Conservation (phyloP, 2,797 vertebrate species). For the Meriones psammophilus region DNA sequence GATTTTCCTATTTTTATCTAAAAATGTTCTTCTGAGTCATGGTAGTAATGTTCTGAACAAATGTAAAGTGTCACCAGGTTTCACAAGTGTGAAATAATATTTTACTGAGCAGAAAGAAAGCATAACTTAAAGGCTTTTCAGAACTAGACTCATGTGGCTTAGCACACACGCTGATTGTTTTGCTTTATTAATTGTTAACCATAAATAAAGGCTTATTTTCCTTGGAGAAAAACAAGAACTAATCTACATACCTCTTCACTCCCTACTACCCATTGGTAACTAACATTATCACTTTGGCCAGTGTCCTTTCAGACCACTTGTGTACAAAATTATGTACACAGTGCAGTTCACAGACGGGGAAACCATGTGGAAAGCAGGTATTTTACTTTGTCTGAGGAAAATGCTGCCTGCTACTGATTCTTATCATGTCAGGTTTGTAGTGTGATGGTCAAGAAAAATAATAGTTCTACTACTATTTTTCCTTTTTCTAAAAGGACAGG, state of each 20-base stretch:
- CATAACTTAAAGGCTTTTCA: conserved; percentile 54
- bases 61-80: conserved; percentile 55
- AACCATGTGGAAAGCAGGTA: conserved; percentile 38
- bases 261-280: conserved; percentile 26
- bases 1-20: conserved; percentile 71
- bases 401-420: conserved; percentile 57
- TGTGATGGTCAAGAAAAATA: conserved; percentile 56
- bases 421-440: conserved; percentile 46
- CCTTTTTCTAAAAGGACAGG: conserved; percentile 18
- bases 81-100: conserved; percentile 55
- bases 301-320: conserved; percentile 56
- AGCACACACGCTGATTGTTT: conserved; percentile 1
- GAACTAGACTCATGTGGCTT: conserved; percentile 26
- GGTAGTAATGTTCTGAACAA: conserved; percentile 58
- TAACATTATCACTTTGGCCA: conserved; percentile 47
- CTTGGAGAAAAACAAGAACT: conserved; percentile 15
- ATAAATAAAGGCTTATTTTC: conserved; percentile 59
- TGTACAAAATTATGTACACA: conserved; percentile 28
- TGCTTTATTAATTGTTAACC: conserved; percentile 66
- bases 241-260: conserved; percentile 64
- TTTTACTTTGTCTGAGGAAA: conserved; percentile 70
- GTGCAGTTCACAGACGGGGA: conserved; percentile 33
- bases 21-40: conserved; percentile 64
- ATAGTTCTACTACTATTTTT: background rate
- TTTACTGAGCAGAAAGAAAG: conserved; percentile 41